phyloP scores from a whole-genome alignment of 2,888 invertebrate species.

The Hylaea fasciaria region DNA sequence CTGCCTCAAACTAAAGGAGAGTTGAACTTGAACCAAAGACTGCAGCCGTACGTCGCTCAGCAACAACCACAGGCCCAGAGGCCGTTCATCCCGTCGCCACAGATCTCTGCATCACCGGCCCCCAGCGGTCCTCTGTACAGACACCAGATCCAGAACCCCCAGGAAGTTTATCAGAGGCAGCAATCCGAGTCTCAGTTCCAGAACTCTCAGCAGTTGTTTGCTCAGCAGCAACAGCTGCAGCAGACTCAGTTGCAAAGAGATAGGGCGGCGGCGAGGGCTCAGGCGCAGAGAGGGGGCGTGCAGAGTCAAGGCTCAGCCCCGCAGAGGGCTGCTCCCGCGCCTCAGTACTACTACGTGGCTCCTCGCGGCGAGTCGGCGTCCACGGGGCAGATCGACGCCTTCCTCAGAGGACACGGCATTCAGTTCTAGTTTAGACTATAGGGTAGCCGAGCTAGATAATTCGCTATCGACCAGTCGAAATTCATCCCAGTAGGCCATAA shows the following conservation, averaged over 20 bases:
- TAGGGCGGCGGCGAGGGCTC: constrained; percentile 81
- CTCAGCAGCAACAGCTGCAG: constrained; percentile 88
- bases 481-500: constrained; percentile 61
- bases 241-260: constrained; percentile 87
- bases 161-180: constrained; percentile 85
- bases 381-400: constrained; percentile 91
- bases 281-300: constrained; percentile 70
- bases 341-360: constrained; percentile 86
- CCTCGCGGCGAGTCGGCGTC: constrained; percentile 81
- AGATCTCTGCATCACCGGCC: constrained; percentile 69
- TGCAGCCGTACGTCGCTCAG: constrained; percentile 89
- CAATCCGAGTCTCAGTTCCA: constrained; percentile 86
- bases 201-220: constrained; percentile 87
- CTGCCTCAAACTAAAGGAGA: constrained; percentile 90
- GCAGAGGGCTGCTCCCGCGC: constrained; percentile 52
- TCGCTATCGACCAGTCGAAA: constrained; percentile 54
- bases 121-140: constrained; percentile 79
- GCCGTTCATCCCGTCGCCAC: constrained; percentile 85
- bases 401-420: constrained; percentile 89
- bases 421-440: constrained; percentile 79
- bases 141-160: constrained; percentile 77
- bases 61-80: constrained; percentile 81
- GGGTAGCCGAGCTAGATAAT: constrained; percentile 61
- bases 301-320: constrained; percentile 64
- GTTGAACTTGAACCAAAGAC: constrained; percentile 88